Conservation (phyloP, 2,113 vertebrate species). For the Danionella cerebrum region DNA sequence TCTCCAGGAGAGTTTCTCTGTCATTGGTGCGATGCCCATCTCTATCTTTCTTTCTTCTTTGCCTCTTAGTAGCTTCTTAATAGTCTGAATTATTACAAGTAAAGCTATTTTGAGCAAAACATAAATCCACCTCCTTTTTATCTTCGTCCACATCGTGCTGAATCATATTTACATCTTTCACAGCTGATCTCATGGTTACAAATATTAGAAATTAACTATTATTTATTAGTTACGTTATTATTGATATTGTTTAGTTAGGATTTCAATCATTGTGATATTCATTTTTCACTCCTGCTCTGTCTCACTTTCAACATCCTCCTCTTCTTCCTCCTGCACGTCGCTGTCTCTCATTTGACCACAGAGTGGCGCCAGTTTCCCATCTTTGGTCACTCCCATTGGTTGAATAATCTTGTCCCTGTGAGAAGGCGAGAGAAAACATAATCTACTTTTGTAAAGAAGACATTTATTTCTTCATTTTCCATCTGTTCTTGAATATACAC, state of each 20-base stretch:
- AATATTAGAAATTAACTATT: neutral
- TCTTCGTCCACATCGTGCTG: neutral
- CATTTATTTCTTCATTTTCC: no score
- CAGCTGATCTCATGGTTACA: neutral
- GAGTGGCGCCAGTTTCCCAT: constrained; percentile 51
- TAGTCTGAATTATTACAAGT: neutral
- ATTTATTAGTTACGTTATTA: neutral
- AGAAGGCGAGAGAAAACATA: neutral
- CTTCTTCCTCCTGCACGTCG: constrained; percentile 47
- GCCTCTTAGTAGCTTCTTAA: neutral
- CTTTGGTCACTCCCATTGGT: constrained; percentile 48
- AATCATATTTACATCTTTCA: neutral
- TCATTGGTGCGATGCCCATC: constrained; percentile 32
- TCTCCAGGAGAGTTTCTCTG: constrained; percentile 31
- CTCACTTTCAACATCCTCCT: constrained; percentile 37
- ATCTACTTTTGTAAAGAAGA: no score
- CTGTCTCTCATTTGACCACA: constrained; percentile 47
- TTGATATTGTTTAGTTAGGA: neutral
- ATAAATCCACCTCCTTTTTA: neutral
- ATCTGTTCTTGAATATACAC: no score
- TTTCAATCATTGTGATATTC: neutral
- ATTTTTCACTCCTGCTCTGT: neutral
- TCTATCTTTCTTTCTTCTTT: constrained; percentile 17
- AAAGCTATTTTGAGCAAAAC: neutral
- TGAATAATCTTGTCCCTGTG: constrained; percentile 59